Evolutionary conservation across 2,113 vertebrate genomes (phyloP), one percentile per base, ranked within the genome.

Genomic region (Xenopus borealis): DNA sequence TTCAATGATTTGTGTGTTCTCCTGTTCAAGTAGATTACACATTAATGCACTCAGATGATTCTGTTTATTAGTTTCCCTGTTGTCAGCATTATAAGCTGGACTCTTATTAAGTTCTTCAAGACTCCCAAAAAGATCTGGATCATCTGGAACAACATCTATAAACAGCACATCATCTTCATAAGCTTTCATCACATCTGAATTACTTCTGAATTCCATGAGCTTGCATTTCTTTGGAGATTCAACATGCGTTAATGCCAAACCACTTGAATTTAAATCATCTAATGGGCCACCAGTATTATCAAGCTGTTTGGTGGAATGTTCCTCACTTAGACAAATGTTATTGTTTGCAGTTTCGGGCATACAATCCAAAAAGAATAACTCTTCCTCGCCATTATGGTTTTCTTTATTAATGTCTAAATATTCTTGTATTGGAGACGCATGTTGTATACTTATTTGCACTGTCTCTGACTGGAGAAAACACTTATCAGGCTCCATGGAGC

Each of bases 101-200:
- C 2, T 8, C 14, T 3, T 52, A 8, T 74, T 16, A 16, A 23
- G 72, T 75, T 86, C 77, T 80, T 87, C 78, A 10, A 63, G 73
- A 55, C 78, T 80, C 80, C 88, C 90, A 87, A 95, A 98, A 74
- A 98, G 92, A 19, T 97, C 94, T 19, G 92, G 91, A 79, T 97
- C 95, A 72, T 96, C 93, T 82, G 92, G 90, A 83, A 91, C 88
- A 78, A 95, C 88, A 72, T 94, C 89, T 18, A 98, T 84, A 20
- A 98, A 84, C 81, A 98, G 89, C 80, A 93, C 87, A 78, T 98
- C 96, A 62, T 93, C 87, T 84, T 95, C 79, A 50, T 94, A 96
- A 53, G 94, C 95, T 47, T 91, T 86, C 72, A 93, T 71, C 81
- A 92, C 75, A 81, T 97, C 92, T 81, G 93, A 81, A 79, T 18